Base-by-base conservation (phyloP, 2,888 invertebrate genomes). In the Netelia inedita region DNA sequence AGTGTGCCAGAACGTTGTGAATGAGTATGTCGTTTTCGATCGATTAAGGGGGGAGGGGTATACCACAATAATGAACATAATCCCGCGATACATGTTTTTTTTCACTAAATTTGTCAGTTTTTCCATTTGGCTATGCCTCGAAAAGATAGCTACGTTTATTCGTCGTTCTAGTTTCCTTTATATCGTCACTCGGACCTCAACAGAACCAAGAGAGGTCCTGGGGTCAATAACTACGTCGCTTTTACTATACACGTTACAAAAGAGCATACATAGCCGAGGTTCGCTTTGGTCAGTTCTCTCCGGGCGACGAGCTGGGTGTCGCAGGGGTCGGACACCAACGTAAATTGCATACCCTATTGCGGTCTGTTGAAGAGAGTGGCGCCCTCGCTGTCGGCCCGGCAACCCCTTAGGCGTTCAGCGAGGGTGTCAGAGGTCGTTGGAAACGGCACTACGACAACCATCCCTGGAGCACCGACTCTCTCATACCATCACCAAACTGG, bases 321-420 rank as follows among this genome's bases (percentile, higher is more conserved):
- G 86, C 82, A 79, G 79, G 88, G 90, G 88, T 90, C 89, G 89
- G 89, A 92, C 89, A 90, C 90, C 90, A 91, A 83, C 90, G 90
- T 91, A 92, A 92, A 92, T 92, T 92, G 91, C 91, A 91, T 91
- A 91, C 90, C 89, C 90, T 88, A 92, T 91, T 92, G 91, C 89
- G 91, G 92, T 92, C 87, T 86, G 87, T 88, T 91, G 91, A 91
- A 90, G 89, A 91, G 57, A 57, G 57, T 16, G 86, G 87, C 85
- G 85, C 85, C 87, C 88, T 85, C 87, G 35, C 69, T 66, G 55
- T 82, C 71, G 68, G 68, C 68, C 43, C 43, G 43, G 68, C 68
- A 28, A 68, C n/a, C 78, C 82, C 82, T 79, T 68, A 73, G 82
- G 82, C 82, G 71, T 82, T 83, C 57, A 81, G 55, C 35, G 59